A percentile compares a stretch with the other conserved stretches of the same genome.
These are phyloP conservation scores for Trogon melanurus DNA, from an alignment of 2,113 vertebrate species.

Conservation along the genomic window DNA sequence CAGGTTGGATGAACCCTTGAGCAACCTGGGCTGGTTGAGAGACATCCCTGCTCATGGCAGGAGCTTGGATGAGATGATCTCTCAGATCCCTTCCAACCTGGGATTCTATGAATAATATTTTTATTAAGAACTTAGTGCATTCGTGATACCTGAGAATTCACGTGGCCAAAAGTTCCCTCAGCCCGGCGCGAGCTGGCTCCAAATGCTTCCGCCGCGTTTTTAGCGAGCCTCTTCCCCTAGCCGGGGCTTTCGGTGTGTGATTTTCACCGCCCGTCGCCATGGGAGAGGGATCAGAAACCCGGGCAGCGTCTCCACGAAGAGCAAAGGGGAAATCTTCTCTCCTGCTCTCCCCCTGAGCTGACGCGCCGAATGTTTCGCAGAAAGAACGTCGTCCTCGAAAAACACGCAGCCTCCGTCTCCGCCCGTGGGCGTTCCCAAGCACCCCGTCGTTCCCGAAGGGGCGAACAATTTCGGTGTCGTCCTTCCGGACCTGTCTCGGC, in stretches of 20 bases:
- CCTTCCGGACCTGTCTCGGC: constrained; percentile 76
- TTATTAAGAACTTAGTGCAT: too few species aligned
- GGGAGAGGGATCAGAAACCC: neutral
- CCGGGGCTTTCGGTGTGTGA: accelerated
- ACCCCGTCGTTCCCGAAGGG: constrained; percentile 77
- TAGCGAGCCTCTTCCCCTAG: neutral
- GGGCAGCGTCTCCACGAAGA: accelerated
- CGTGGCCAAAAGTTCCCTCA: neutral
- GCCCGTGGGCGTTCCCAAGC: constrained; percentile 75
- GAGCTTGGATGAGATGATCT: too few species aligned
- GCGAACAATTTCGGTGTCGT: constrained; percentile 87
- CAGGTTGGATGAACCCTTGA: too few species aligned
- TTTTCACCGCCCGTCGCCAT: neutral
- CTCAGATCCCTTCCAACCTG: too few species aligned
- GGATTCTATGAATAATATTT: too few species aligned
- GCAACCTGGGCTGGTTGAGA: too few species aligned
- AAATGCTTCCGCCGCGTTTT: neutral
- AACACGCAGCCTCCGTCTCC: constrained; percentile 83
- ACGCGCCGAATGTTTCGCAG: constrained; percentile 57
- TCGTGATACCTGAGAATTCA: too few species aligned
- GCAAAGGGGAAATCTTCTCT: neutral
- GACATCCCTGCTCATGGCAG: too few species aligned
- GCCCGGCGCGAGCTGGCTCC: too few species aligned
- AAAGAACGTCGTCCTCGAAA: constrained; percentile 83
- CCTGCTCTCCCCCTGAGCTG: neutral